These are phyloP conservation scores for Marasmarcha lunaedactyla DNA, from an alignment of 2,888 invertebrate genomes.

Conservation along the genomic window DNA sequence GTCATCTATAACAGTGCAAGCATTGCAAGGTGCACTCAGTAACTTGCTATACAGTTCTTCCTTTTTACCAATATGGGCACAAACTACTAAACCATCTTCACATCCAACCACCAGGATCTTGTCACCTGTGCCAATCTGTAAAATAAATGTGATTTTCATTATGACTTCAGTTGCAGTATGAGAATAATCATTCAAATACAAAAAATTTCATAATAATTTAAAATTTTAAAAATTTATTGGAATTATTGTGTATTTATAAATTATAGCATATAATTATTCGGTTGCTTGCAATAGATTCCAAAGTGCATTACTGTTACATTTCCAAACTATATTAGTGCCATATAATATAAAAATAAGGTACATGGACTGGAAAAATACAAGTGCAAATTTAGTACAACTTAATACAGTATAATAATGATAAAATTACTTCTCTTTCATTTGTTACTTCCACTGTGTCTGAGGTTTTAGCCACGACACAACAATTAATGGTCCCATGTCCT, in stretches of 20 bases:
- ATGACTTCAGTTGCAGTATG: too few relatives aligned
- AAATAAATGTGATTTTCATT: constrained; percentile 14
- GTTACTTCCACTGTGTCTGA: constrained; percentile 31
- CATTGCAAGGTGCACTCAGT: constrained; percentile 67
- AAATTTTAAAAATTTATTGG: too few relatives aligned
- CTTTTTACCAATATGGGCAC: constrained; percentile 67
- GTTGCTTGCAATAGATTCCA: too few relatives aligned
- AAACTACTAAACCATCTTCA: constrained; percentile 70
- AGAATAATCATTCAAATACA: not conserved
- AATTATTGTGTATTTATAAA: too few relatives aligned
- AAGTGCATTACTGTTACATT: too few relatives aligned
- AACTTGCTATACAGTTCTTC: constrained; percentile 43
- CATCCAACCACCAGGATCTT: constrained; percentile 73
- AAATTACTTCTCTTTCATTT: constrained; percentile 51
- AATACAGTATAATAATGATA: too few relatives aligned
- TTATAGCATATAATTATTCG: too few relatives aligned
- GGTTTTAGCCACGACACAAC: constrained; percentile 58
- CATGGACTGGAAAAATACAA: too few relatives aligned
- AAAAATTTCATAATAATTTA: too few relatives aligned
- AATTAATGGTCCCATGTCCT: constrained; percentile 68
- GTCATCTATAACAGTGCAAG: constrained; percentile 58
- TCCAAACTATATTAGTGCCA: too few relatives aligned
- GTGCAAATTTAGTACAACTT: too few relatives aligned
- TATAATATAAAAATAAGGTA: too few relatives aligned
- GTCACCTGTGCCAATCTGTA: constrained; percentile 71